phyloP scores from a whole-genome alignment of 2,797 vertebrate genomes.

The Anniella stebbinsi region DNA sequence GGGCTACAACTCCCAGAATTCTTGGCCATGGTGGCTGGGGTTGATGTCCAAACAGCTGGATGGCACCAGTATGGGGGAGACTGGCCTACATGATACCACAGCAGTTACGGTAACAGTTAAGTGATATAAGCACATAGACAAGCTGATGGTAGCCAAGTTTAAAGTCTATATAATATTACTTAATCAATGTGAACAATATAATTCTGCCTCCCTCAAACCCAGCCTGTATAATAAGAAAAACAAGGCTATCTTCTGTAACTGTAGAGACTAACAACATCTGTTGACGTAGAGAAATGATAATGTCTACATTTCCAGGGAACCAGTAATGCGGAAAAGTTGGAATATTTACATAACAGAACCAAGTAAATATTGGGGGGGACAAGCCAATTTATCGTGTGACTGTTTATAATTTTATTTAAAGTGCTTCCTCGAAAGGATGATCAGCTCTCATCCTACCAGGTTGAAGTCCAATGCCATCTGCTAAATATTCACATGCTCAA shows the following conservation, averaged over 20 bases:
- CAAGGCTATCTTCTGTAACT: background rate
- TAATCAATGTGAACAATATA: background rate
- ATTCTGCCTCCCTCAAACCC: background rate
- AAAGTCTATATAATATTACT: background rate
- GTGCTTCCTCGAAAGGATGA: background rate
- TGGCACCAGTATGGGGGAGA: too few species aligned
- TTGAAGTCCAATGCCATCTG: background rate
- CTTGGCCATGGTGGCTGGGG: too few species aligned
- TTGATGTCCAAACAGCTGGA: too few species aligned
- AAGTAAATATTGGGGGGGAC: too few species aligned
- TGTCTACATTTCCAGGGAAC: conserved; percentile 8
- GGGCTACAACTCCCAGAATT: too few species aligned
- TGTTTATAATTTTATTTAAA: background rate
- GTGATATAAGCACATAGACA: background rate
- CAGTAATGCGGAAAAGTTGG: background rate
- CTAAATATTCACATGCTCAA: background rate
- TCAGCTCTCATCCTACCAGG: background rate
- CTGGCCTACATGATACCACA: background rate
- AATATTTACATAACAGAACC: background rate
- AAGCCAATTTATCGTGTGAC: background rate
- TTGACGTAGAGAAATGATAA: background rate
- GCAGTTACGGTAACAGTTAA: background rate
- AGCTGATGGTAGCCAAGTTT: background rate
- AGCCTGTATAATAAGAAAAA: background rate
- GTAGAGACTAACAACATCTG: background rate